Conservation (phyloP, 2,888 invertebrate genomes). For the Cryptocheilus praepositus region DNA sequence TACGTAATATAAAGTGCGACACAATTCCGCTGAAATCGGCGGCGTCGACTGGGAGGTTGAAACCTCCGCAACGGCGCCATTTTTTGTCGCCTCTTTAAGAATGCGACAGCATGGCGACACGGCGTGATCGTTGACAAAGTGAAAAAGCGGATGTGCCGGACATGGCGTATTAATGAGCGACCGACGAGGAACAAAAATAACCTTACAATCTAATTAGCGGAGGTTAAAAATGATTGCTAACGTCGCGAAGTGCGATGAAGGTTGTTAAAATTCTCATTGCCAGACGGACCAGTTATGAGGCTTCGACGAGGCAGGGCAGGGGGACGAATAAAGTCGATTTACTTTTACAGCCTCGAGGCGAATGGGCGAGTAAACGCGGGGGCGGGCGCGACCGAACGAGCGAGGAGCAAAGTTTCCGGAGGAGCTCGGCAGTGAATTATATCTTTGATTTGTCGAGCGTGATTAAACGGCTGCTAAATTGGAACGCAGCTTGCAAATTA, state of each 20-base stretch:
- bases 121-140: no score
- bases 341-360: constrained; percentile 48
- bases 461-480: constrained; percentile 53
- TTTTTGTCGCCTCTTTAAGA: no score
- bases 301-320: constrained; percentile 16
- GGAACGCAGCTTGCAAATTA: constrained; percentile 44
- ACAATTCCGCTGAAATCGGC: no score
- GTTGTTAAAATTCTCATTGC: constrained; percentile 33
- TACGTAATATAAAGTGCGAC: no score
- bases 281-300: constrained; percentile 20
- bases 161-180: background rate
- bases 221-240: constrained; percentile 1
- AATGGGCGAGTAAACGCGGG: constrained; percentile 1
- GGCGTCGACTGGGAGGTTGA: no score
- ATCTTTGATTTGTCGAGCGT: constrained; percentile 55
- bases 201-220: background rate
- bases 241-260: constrained; percentile 6
- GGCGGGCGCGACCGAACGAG: background rate
- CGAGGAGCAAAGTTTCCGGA: constrained; percentile 42
- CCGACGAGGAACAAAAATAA: background rate
- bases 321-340: constrained; percentile 52
- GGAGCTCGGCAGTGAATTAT: constrained; percentile 47
- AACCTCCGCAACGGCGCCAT: no score
- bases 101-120: no score
- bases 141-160: background rate